These are phyloP conservation scores for Mesembrinibis cayennensis DNA, from an alignment of 2,113 vertebrate species.

Conservation along the genomic window DNA sequence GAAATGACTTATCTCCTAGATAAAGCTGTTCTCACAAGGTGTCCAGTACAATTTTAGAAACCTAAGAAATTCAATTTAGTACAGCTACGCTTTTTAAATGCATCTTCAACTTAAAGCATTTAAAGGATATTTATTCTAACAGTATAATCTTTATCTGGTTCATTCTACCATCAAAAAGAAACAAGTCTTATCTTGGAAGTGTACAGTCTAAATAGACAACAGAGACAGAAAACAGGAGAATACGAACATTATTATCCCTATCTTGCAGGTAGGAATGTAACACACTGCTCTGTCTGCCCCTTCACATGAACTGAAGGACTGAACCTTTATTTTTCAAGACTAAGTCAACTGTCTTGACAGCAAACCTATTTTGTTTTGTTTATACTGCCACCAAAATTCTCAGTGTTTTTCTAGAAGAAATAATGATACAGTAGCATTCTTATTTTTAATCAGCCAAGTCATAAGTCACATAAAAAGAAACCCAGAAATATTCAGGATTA, in stretches of 20 bases:
- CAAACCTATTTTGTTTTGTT: neutral
- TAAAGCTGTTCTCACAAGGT: neutral
- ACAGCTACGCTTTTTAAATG: neutral
- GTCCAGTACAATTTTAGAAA: neutral
- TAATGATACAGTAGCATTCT: neutral
- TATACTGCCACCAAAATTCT: neutral
- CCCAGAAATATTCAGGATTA: neutral
- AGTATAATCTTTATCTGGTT: neutral
- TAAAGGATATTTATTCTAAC: neutral
- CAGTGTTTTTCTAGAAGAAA: neutral
- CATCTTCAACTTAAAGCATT: neutral
- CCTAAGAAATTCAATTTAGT: neutral
- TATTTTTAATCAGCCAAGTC: neutral
- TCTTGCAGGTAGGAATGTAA: neutral
- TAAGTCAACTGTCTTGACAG: neutral
- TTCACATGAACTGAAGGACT: neutral
- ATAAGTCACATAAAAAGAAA: neutral
- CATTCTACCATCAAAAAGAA: neutral
- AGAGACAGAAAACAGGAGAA: neutral
- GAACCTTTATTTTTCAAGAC: neutral
- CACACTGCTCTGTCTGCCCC: neutral
- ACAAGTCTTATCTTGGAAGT: neutral
- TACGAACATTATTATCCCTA: rapidly evolving
- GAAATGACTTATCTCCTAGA: neutral
- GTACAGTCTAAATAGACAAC: neutral